Conservation (phyloP, 2,113 vertebrate genomes). For the Casuarius casuarius region DNA sequence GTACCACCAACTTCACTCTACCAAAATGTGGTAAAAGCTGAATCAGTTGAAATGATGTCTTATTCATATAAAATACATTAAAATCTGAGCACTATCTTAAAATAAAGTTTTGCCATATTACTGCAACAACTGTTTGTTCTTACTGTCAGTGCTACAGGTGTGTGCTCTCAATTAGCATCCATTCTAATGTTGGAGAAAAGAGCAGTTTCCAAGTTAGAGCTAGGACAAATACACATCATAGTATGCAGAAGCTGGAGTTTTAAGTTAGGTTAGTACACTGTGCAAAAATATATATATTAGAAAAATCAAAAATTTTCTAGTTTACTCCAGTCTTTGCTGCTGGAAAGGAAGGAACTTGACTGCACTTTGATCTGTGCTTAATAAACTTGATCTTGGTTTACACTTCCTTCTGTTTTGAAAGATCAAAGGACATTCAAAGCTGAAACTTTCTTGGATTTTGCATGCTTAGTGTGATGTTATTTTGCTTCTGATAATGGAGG, state of each 20-base stretch:
- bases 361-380: constrained; percentile 59
- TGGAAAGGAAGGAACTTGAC: constrained; percentile 29
- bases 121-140: not conserved
- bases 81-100: not conserved
- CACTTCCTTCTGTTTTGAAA: constrained; percentile 43
- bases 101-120: not conserved
- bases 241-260: not conserved
- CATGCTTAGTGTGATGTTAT: constrained; percentile 29
- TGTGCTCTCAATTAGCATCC: not conserved
- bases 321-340: not conserved
- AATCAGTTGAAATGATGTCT: not conserved
- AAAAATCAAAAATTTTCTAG: not conserved
- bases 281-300: not conserved
- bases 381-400: constrained; percentile 45
- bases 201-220: not conserved
- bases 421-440: constrained; percentile 49
- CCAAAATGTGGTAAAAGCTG: not conserved
- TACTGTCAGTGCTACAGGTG: accelerated
- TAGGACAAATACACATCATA: not conserved
- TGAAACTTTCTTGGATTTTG: not conserved
- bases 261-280: not conserved
- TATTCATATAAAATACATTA: not conserved
- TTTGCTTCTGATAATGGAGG: not conserved
- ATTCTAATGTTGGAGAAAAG: not conserved
- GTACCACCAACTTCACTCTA: not conserved